These are phyloP conservation scores for Drosophila nikananu DNA, from an alignment of 1,140 invertebrate genomes.

Conservation along the genomic window DNA sequence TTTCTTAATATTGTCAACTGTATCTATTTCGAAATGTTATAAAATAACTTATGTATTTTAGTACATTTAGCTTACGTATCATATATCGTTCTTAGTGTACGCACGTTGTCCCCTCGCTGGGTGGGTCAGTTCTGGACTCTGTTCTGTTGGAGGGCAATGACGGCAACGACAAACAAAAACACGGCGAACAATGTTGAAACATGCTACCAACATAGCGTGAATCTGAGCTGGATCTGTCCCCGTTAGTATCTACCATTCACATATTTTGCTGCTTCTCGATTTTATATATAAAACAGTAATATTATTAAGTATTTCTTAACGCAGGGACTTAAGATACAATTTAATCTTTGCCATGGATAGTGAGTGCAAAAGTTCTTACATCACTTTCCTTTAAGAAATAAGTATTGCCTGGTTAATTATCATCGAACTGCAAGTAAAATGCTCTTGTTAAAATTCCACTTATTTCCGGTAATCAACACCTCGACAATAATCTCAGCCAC, in stretches of 20 bases:
- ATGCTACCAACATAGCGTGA: conserved; percentile 52
- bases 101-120: not conserved
- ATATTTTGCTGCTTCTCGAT: conserved; percentile 6
- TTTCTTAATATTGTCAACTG: too few species aligned
- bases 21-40: too few species aligned
- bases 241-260: not conserved
- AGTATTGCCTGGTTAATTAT: conserved; percentile 1
- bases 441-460: conserved; percentile 25
- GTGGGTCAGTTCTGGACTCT: not conserved
- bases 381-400: too few species aligned
- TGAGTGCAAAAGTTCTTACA: not conserved
- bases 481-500: conserved; percentile 22
- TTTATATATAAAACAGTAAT: conserved; percentile 10
- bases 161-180: conserved; percentile 26
- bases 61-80: too few species aligned
- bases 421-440: conserved; percentile 28
- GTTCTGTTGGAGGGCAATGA: conserved; percentile 2
- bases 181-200: conserved; percentile 36
- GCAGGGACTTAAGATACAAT: not conserved
- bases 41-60: too few species aligned
- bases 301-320: conserved; percentile 20
- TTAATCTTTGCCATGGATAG: not conserved
- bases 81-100: conserved; percentile 2
- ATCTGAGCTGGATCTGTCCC: conserved; percentile 24
- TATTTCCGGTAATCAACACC: conserved; percentile 48